A percentile compares a stretch with the other conserved stretches of the same genome.
Conservation (phyloP, 1,140 invertebrate species). For the Conus betulinus region DNA sequence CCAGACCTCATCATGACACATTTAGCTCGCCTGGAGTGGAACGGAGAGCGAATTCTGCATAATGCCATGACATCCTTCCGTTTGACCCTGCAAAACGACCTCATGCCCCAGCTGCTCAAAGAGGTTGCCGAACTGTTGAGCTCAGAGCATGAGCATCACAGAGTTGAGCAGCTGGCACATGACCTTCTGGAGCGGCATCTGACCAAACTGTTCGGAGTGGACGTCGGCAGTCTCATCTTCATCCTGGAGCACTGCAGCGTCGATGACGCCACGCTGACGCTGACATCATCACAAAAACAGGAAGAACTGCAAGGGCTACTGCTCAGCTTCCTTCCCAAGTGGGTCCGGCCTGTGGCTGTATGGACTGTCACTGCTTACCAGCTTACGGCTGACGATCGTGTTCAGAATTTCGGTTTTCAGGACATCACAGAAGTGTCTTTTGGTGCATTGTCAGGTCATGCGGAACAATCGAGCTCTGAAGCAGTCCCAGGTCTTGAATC, state of each 20-base stretch:
- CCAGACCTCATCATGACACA: neutral
- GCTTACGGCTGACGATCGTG: neutral
- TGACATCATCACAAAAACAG: neutral
- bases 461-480: neutral
- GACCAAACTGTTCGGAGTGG: neutral
- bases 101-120: neutral
- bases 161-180: neutral
- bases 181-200: neutral
- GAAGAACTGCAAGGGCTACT: neutral
- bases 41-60: neutral
- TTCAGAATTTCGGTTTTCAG: neutral
- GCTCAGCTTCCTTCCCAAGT: neutral
- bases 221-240: neutral
- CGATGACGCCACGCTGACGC: neutral
- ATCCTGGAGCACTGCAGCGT: neutral
- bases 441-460: neutral
- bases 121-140: neutral
- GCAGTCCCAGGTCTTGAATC: no score
- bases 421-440: no score
- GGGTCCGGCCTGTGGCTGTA: neutral
- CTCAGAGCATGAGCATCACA: neutral
- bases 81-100: neutral
- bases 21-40: neutral
- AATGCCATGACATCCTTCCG: constrained; percentile 1
- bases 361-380: neutral